phyloP scores from a whole-genome alignment of 2,888 invertebrate genomes.

The Disparrhopalites patrizii region DNA sequence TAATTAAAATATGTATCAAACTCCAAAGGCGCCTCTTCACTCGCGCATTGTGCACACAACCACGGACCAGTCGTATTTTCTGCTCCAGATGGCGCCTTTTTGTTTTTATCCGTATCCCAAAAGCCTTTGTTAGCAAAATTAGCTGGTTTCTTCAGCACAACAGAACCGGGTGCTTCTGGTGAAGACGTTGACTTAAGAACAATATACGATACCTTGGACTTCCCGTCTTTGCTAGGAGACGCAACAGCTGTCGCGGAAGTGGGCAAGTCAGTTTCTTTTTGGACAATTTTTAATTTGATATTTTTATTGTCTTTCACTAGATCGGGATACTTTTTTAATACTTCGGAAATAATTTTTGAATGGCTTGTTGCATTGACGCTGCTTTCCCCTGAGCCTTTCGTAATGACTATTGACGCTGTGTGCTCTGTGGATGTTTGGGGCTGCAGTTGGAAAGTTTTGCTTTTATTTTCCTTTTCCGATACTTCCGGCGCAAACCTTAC shows the following conservation, averaged over 20 bases:
- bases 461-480: conserved; percentile 53
- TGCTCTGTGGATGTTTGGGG: not conserved
- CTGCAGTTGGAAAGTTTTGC: conserved; percentile 1
- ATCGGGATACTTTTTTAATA: conserved; percentile 82
- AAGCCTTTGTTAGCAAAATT: conserved; percentile 32
- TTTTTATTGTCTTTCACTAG: conserved; percentile 81
- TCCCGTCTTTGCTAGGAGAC: conserved; percentile 38
- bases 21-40: conserved; percentile 61
- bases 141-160: conserved; percentile 40
- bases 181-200: conserved; percentile 52
- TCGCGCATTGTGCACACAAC: conserved; percentile 73
- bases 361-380: conserved; percentile 57
- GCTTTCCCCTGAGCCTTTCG: not conserved
- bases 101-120: conserved; percentile 42
- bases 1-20: conserved; percentile 75
- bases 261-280: conserved; percentile 53
- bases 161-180: conserved; percentile 33
- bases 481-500: conserved; percentile 59
- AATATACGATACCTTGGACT: conserved; percentile 55
- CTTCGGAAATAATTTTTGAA: conserved; percentile 81
- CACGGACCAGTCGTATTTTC: conserved; percentile 63
- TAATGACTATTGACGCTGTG: not conserved
- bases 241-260: not conserved
- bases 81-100: conserved; percentile 48
- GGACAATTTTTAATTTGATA: conserved; percentile 77